Evolutionary conservation across 2,113 vertebrate species (phyloP).

Genomic region (Prunella fulvescens): DNA sequence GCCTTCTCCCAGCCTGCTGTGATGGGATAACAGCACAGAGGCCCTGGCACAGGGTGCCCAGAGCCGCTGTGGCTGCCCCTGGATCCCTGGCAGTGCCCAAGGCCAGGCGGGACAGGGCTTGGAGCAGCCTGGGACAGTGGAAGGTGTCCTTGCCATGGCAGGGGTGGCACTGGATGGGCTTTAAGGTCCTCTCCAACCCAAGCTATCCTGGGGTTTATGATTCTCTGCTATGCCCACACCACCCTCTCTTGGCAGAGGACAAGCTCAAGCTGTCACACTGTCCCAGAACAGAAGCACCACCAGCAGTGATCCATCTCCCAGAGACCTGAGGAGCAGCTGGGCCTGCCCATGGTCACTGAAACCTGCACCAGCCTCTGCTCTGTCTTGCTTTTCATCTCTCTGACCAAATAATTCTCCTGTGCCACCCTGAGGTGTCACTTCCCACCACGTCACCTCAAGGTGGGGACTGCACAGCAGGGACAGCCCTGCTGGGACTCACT

Average conservation of each 20-base stretch:
- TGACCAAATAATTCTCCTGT: not conserved
- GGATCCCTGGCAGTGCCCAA: not conserved
- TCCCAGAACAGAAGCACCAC: fast-evolving
- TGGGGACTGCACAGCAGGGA: not conserved
- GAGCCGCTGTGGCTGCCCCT: not conserved
- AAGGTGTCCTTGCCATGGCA: not conserved
- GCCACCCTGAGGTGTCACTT: fast-evolving
- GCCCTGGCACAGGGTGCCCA: not conserved
- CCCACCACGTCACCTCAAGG: fast-evolving
- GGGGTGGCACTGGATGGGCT: not conserved
- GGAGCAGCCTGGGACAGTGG: not conserved
- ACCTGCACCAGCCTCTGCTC: not conserved
- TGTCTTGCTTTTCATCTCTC: not conserved
- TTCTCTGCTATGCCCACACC: not conserved
- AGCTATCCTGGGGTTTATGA: not conserved
- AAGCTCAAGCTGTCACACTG: not conserved
- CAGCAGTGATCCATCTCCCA: not conserved
- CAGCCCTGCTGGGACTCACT: not conserved
- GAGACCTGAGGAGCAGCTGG: not conserved
- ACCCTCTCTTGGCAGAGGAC: not conserved
- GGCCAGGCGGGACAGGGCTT: fast-evolving
- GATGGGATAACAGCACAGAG: not conserved
- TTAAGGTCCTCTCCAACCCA: not conserved
- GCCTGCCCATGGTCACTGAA: not conserved
- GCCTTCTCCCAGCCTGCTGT: not conserved